Evolutionary conservation across 2,113 vertebrate species (phyloP), one percentile per base, ranked within the genome.

Genomic region (Sander lucioperca): DNA sequence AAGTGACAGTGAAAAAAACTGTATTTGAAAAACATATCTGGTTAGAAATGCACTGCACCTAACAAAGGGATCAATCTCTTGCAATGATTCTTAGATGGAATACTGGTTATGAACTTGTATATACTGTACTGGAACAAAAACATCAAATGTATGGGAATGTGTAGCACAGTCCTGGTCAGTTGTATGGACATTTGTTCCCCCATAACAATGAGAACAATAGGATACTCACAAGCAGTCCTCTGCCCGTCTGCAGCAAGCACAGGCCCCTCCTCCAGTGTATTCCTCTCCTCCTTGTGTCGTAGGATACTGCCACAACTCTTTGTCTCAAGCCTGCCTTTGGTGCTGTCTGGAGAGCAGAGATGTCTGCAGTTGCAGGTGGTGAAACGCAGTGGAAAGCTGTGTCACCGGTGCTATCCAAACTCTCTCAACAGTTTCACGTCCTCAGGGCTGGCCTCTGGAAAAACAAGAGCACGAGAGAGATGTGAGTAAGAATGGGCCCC

Each of bases 201-300:
- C 43, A 83, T 48, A 66, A 79, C 75, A 77, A 45, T 15, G 45
- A 86, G 56, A 84, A 87, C 88, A 91, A 89, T 73, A 61, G 77
- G 74, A 93, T 87, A 95, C 94, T 95, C 92, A 95, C 94, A 79
- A 91, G 80, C 80, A 84, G 80, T 43, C n/a, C 56, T 72, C 36
- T 74, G 82, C 79, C 69, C 12, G 71, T 86, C 78, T 84, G 69
- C 83, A 68, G 74, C 74, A 64, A 16, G 25, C 58, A 3, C 67
- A 70, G 78, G 77, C 86, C 76, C 80, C 88, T 83, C 84, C 85
- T 77, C 75, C 63, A 30, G 72, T 12, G 70, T 80, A 33, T 59
- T 82, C 33, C 72, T 79, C 59, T 76, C 80, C 77, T 87, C 70
- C 78, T 74, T 1, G 68, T 73, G 83, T 85, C 27, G 53, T 69